Conservation (phyloP, 1,140 invertebrate genomes). For the Penaeus chinensis region DNA sequence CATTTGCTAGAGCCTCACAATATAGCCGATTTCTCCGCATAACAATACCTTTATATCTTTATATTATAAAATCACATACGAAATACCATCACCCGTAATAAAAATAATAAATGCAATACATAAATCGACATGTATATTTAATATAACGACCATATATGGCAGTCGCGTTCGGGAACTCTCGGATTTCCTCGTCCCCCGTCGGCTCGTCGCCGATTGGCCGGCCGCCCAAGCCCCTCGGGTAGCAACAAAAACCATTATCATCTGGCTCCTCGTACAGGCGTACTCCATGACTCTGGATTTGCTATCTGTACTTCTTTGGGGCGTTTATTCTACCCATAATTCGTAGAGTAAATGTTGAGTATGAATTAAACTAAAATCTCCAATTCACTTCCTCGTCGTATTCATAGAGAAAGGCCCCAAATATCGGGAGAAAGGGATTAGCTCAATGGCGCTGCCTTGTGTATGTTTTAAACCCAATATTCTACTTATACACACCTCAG, state of each 20-base stretch:
- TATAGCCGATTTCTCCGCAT: too few species aligned
- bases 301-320: background rate
- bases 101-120: too few species aligned
- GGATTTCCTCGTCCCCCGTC: background rate
- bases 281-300: background rate
- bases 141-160: background rate
- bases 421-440: too few species aligned
- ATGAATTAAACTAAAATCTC: too few species aligned
- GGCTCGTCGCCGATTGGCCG: background rate
- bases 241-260: conserved; percentile 5
- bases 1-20: background rate
- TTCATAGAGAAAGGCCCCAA: too few species aligned
- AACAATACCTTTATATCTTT: background rate
- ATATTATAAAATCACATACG: background rate
- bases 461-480: too few species aligned
- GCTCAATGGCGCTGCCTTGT: too few species aligned
- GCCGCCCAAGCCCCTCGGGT: background rate
- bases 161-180: background rate
- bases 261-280: background rate
- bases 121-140: background rate
- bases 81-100: background rate
- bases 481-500: too few species aligned
- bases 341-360: too few species aligned
- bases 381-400: too few species aligned
- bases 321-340: background rate